Evolutionary conservation across 2,113 vertebrate species (phyloP), one percentile per base, ranked within the genome.

Genomic region (Tenrec ecaudatus): DNA sequence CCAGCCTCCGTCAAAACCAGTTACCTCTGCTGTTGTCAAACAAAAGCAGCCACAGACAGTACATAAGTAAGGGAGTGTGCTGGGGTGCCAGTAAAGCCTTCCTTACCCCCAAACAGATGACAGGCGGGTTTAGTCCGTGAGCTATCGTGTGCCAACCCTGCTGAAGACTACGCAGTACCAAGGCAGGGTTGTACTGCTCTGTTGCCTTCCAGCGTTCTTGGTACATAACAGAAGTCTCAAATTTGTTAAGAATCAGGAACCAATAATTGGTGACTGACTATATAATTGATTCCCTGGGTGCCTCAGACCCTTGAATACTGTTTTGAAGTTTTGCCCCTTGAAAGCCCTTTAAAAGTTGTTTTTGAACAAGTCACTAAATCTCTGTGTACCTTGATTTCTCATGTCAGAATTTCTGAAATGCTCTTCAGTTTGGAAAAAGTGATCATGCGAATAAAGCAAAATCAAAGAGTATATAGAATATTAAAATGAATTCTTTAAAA

Each of bases 401-500:
- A 80, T 90, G 40, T 92, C 53, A 88, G 64, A 95, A 90, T 83
- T 90, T 86, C n/a, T 69, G 25, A 77, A 88, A 22, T 68, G 62
- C 19, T 36, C 19, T 53, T 76, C 64, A 81, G n/a, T 95, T 5
- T 92, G 33, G 75, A 71, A 90, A 7, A 82, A 84, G 19, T n/a
- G 10, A 68, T 87, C 77, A 84, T 88, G 88, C 64, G 94, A 31
- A 86, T 80, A 66, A 96, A 91, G 79, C 23, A 81, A 82, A 93
- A 77, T 82, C 19, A 94, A 73, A 58, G 78, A 62, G 19, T 85
- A 16, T 80, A 14, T 86, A 85, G 86, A 64, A n/a, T 94, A 68
- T 81, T 92, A 86, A 82, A 82, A 38, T 71, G 29, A 78, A 91
- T 83, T 94, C 47, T 82, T 75, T 86, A 88, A 95, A 95, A 38